Evolutionary conservation across 2,797 vertebrate genomes (phyloP).

Genomic region (Artibeus lituratus): DNA sequence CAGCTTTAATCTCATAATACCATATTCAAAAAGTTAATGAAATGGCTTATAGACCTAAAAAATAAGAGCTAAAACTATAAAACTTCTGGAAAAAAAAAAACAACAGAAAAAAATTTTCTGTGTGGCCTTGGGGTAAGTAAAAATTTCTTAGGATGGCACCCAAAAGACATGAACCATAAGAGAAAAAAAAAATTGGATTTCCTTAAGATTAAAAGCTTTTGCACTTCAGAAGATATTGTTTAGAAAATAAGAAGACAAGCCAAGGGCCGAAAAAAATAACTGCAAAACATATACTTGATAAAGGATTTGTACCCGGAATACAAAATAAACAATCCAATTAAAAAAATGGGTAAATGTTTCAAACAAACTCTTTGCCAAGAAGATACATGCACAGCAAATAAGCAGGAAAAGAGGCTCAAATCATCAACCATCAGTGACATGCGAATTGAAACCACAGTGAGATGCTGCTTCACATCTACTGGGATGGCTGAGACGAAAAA

Average conservation of each 20-base stretch:
- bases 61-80: not conserved
- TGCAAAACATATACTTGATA: not conserved
- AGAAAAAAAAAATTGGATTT: not conserved
- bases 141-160: not conserved
- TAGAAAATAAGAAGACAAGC: conserved; percentile 6
- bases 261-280: not conserved
- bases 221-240: not conserved
- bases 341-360: not conserved
- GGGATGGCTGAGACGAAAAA: not conserved
- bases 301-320: not conserved
- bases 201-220: not conserved
- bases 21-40: not conserved
- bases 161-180: not conserved
- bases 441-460: not conserved
- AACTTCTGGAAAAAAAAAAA: not conserved
- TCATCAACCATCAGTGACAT: not conserved
- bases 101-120: not conserved
- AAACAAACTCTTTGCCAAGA: not conserved
- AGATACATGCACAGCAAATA: not conserved
- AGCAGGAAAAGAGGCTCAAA: conserved; percentile 1
- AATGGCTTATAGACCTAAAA: not conserved
- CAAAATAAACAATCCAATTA: not conserved
- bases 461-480: not conserved
- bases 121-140: not conserved
- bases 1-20: not conserved